Percentiles rank a stretch among this genome's conserved stretches.
phyloP scores from a whole-genome alignment of 2,113 vertebrate genomes.

The Lagopus muta region DNA sequence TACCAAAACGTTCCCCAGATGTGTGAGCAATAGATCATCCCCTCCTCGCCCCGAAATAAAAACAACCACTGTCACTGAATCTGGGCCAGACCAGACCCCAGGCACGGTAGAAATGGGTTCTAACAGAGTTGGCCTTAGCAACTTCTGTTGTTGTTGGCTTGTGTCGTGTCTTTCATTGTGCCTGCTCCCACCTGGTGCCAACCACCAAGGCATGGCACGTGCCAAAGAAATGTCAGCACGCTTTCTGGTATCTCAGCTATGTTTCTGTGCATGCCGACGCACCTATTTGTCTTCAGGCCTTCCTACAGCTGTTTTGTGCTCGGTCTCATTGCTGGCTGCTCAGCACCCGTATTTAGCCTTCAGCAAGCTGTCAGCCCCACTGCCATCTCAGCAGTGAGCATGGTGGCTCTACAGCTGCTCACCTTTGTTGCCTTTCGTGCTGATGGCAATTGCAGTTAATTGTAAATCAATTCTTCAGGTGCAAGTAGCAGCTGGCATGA shows the following conservation, averaged over 20 bases:
- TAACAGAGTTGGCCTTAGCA: not conserved
- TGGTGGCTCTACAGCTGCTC: accelerated
- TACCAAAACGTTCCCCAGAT: not conserved
- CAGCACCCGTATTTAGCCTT: accelerated
- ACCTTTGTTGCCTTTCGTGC: not conserved
- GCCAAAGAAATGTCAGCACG: conserved; percentile 19
- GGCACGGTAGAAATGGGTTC: not conserved
- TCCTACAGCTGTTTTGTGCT: not conserved
- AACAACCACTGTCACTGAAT: not conserved
- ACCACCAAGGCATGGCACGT: accelerated
- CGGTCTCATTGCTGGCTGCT: accelerated
- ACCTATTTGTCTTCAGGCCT: not conserved
- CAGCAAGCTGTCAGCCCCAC: accelerated
- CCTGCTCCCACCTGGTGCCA: not conserved
- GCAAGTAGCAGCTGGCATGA: not conserved
- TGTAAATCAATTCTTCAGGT: not conserved
- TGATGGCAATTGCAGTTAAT: not conserved
- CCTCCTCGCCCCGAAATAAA: not conserved
- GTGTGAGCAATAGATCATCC: not conserved
- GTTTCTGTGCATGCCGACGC: not conserved
- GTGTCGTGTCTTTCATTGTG: not conserved
- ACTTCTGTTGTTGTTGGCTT: not conserved
- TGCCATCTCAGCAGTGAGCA: not conserved
- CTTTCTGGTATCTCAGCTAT: not conserved
- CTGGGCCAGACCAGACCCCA: not conserved